Evolutionary conservation across 2,113 vertebrate genomes (phyloP).

Genomic region (Melanocharis versteri): DNA sequence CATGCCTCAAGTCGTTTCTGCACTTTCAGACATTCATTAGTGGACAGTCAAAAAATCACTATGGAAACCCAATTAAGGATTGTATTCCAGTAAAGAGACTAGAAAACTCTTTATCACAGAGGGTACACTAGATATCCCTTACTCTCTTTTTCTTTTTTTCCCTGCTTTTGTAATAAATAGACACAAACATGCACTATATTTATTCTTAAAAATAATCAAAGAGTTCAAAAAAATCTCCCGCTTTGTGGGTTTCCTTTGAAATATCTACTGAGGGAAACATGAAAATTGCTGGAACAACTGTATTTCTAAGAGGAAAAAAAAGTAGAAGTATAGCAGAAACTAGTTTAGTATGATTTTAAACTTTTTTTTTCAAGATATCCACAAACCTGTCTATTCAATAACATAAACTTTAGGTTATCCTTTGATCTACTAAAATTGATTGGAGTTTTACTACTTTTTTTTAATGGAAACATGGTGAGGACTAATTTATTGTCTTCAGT

Average conservation of each 20-base stretch:
- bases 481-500: neutral
- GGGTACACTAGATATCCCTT: neutral
- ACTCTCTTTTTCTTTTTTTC: neutral
- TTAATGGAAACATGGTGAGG: neutral
- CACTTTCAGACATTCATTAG: neutral
- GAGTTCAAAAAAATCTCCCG: neutral
- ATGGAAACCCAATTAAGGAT: neutral
- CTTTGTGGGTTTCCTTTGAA: neutral
- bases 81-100: neutral
- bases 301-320: neutral
- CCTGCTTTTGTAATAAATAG: neutral
- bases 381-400: neutral
- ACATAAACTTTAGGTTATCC: neutral
- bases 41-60: neutral
- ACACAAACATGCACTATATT: neutral
- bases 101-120: neutral
- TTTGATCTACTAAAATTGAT: neutral
- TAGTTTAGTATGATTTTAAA: neutral
- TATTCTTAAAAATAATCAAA: neutral
- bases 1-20: fast-evolving
- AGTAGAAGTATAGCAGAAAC: neutral
- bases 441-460: neutral
- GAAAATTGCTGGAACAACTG: neutral
- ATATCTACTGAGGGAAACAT: neutral
- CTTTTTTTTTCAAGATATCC: neutral